Base-by-base conservation (phyloP, 2,888 invertebrate genomes). In the Zaprionus obscuricornis region DNA sequence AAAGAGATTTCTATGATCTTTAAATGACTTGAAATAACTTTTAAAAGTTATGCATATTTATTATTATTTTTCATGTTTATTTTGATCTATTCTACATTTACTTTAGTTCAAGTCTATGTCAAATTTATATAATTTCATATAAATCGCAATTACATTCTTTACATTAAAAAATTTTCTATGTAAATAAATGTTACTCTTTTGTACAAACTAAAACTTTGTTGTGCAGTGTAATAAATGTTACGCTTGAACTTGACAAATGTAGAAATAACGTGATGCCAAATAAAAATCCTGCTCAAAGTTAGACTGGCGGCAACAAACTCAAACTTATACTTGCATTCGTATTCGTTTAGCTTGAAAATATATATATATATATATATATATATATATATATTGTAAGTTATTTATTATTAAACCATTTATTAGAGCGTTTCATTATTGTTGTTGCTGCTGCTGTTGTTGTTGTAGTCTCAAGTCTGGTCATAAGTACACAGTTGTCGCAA, bases 191-290 rank as follows among this genome's bases (percentile, higher is more conserved):
- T n/a, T n/a, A n/a, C n/a, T n/a, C n/a, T n/a, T 7, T 22, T 22
- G 20, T 16, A 13, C 8, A 6, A n/a, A n/a, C n/a, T n/a, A n/a
- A 20, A 18, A 31, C n/a, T 11, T 22, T 56, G 76, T 51, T 63
- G 81, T 14, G 11, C 26, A 60, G 76, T 83, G 84, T 60, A 54
- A 52, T 6, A 57, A 45, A 20, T 51, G 71, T 64, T 71, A 72
- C 68, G 73, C 85, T 85, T 85, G 81, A 81, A 81, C 86, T 81
- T 81, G 81, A 81, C 86, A 81, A 85, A 81, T 81, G 86, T 77
- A 65, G 37, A 81, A 81, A 79, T 79, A 85, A 79, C 81, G 81
- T 83, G 84, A 85, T 66, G 81, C 50, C 63, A 78, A 76, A 69
- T 54, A 56, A 64, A 67, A 45, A 46, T 59, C 69, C 68, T 42